Base-by-base conservation (phyloP, 2,888 invertebrate genomes). In the Netelia inedita region DNA sequence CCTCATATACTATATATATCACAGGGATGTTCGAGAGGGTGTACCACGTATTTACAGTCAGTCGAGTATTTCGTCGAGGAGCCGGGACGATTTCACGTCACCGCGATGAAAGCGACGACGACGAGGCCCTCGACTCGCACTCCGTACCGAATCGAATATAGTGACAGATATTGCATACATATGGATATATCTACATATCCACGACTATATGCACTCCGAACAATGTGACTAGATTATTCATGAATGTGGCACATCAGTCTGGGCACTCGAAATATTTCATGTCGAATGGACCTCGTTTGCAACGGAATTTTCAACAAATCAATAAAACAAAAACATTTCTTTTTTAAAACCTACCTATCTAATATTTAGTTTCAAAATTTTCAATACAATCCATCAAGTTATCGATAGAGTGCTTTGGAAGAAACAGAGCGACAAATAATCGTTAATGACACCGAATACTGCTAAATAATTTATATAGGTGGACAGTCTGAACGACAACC, bases 31-130 rank as follows among this genome's bases (percentile, higher is more conserved):
- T 84, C 72, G 46, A 66, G 76, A 66, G 46, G 61, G 43, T 73
- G 19, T 23, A 57, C 21, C n/a, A 65, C 35, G 53, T 72, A 16
- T 35, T 57, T 19, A 46, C 61, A 65, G 75, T 21, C 35, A 63
- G 72, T 80, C 65, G 41, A 68, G 46, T 55, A 81, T 81, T 80
- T 57, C 73, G 72, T 73, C 61, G 76, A 72, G 79, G 71, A 72
- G 50, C 43, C 28, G 53, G 46, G 69, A 73, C 73, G 63, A 78
- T 84, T 84, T 84, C 78, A 19, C 76, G 50, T 73, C 61, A 63
- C 63, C 41, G 28, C 73, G 76, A 81, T 78, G 72, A 65, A 73
- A 81, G 75, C 63, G 55, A 19, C 63, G 73, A 23, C 46, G 43
- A 80, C 61, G 80, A 75, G 71, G 75, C 73, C 65, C 79, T 83